phyloP scores from a whole-genome alignment of 2,888 invertebrate genomes.

The Monoplex corrugatus region DNA sequence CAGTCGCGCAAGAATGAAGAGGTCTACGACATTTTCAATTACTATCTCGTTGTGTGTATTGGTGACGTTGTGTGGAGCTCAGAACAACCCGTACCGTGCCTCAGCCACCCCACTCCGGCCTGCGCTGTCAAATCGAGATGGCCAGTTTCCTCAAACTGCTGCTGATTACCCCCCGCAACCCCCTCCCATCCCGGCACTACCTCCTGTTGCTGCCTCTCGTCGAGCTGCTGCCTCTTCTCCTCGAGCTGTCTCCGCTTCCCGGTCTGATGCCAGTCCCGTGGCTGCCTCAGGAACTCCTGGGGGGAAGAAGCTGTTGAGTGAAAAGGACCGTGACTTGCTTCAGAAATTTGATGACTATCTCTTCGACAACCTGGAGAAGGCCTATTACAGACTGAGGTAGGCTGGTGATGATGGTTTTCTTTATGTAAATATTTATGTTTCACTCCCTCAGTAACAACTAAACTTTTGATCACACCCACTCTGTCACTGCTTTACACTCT shows the following conservation, averaged over 20 bases:
- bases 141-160: neutral
- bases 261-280: no score
- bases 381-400: neutral
- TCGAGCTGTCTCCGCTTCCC: neutral
- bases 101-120: neutral
- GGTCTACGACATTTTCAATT: no score
- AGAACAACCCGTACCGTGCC: neutral
- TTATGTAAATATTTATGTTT: no score
- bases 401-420: neutral
- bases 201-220: neutral
- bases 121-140: neutral
- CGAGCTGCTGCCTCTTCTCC: neutral
- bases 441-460: no score
- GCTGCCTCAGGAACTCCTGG: no score
- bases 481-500: neutral
- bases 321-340: neutral
- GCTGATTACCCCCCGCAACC: neutral
- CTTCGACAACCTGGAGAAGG: conserved; percentile 18
- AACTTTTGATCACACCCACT: neutral
- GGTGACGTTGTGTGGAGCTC: neutral
- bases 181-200: neutral
- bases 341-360: conserved; percentile 15
- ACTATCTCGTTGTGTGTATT: neutral
- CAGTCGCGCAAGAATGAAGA: no score
- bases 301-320: neutral